These are phyloP conservation scores for Sminthopsis crassicaudata DNA, from an alignment of 2,113 vertebrate species.

Conservation along the genomic window DNA sequence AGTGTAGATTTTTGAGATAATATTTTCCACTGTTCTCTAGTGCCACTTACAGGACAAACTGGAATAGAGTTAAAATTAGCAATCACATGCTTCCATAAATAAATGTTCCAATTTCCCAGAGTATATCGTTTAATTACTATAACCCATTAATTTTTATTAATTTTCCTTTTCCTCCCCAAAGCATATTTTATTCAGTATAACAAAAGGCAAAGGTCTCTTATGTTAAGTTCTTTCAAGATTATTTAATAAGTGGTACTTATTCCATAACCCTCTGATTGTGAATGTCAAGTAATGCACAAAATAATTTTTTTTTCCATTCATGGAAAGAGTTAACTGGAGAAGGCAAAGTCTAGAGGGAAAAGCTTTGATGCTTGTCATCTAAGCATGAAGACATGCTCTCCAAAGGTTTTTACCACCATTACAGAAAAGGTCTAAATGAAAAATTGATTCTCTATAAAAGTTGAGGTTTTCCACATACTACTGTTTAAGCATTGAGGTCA, in stretches of 20 bases:
- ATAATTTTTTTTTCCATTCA: background rate
- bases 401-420: background rate
- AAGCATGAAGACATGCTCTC: background rate
- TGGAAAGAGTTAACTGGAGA: background rate
- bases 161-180: constrained; percentile 25
- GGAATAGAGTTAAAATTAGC: constrained; percentile 70
- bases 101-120: constrained; percentile 58
- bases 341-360: background rate
- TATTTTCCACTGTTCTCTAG: constrained; percentile 51
- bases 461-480: background rate
- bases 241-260: background rate
- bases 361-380: background rate
- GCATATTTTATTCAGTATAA: background rate
- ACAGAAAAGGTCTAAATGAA: background rate
- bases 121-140: background rate
- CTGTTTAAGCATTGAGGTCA: background rate
- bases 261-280: background rate
- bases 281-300: background rate
- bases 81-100: constrained; percentile 53
- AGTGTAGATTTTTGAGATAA: background rate
- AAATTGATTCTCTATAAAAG: background rate
- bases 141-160: constrained; percentile 26
- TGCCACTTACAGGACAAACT: constrained; percentile 54
- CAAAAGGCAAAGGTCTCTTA: background rate
- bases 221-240: background rate